phyloP scores from a whole-genome alignment of 2,113 vertebrate species.

The Myanophis thanlyinensis region DNA sequence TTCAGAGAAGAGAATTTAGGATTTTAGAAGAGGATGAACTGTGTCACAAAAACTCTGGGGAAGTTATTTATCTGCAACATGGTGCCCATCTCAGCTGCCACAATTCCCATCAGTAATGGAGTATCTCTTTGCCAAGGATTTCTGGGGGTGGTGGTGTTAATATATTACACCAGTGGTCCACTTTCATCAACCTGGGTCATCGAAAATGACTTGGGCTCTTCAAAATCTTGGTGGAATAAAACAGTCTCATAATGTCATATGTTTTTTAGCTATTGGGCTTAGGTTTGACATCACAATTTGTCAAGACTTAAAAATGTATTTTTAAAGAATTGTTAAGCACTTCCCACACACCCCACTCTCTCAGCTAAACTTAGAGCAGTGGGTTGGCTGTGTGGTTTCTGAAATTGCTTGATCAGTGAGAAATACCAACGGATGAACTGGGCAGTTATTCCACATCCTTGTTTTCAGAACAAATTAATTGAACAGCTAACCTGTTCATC shows the following conservation, averaged over 20 bases:
- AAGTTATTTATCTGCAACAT: neutral
- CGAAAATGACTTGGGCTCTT: neutral
- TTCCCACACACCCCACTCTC: neutral
- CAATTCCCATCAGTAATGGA: neutral
- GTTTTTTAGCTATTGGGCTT: neutral
- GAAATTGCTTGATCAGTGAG: slow-evolving; percentile 7
- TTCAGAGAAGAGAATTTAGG: neutral
- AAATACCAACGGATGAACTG: slow-evolving; percentile 12
- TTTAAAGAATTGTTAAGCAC: neutral
- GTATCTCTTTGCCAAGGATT: neutral
- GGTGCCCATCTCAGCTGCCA: neutral
- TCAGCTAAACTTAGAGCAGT: slow-evolving; percentile 10
- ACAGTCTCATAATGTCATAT: neutral
- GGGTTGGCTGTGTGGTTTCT: neutral
- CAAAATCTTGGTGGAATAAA: neutral
- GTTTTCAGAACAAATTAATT: slow-evolving; percentile 18
- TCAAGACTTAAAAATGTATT: neutral
- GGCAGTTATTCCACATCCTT: slow-evolving; percentile 7
- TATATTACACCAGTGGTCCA: neutral
- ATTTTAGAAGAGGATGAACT: neutral
- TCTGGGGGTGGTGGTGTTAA: neutral
- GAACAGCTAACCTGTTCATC: neutral
- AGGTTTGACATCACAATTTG: neutral
- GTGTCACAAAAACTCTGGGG: neutral
- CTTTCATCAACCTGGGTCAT: neutral